Base-by-base conservation (phyloP, 2,113 vertebrate genomes). In the Macroglossus sobrinus region DNA sequence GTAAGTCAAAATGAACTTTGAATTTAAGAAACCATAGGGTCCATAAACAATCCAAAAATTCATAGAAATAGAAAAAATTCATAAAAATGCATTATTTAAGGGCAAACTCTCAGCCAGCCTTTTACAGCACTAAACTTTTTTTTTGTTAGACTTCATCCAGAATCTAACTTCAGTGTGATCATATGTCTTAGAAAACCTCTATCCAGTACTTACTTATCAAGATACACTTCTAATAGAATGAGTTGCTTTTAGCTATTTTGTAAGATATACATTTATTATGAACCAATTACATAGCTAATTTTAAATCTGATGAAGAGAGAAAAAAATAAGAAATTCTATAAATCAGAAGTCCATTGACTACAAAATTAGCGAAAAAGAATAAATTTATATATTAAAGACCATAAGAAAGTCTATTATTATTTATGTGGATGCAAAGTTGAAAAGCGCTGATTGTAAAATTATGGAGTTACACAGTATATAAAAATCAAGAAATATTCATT, bases 161-260 rank as follows among this genome's bases (percentile, higher is more conserved):
- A 85, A 40, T 53, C n/a, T 89, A 59, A 72, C 76, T 69, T 88
- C 7, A 57, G 2, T 79, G 47, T 76, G 43, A 96, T 55, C 22
- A 53, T 80, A 72, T 79, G 24, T 71, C 40, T 43, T 91, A 72
- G 69, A 86, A 85, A 82, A 11, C 21, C n/a, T 86, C 75, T 64
- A 66, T 14, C 10, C 24, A 30, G 2, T 76, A 53, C 30, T 93
- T 91, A 76, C 72, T 66, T 84, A 68, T 76, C 59, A 79, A 68
- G 40, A 72, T 53, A 53, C 10, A 72, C 18, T 95, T 89, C 22
- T 85, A 91, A 28, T 43, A 76, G n/a, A 84, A n/a, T 47, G 87
- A 92, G 10, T 72, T 74, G 10, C 21, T 96, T 74, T 89, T 66
- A 94, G 40, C 10, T 89, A 35, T 61, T 84, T 85, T 89, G n/a